Percentiles rank a stretch among this genome's conserved stretches.
These are phyloP conservation scores for Junonia oenone DNA, from an alignment of 2,888 invertebrate genomes.

Conservation along the genomic window DNA sequence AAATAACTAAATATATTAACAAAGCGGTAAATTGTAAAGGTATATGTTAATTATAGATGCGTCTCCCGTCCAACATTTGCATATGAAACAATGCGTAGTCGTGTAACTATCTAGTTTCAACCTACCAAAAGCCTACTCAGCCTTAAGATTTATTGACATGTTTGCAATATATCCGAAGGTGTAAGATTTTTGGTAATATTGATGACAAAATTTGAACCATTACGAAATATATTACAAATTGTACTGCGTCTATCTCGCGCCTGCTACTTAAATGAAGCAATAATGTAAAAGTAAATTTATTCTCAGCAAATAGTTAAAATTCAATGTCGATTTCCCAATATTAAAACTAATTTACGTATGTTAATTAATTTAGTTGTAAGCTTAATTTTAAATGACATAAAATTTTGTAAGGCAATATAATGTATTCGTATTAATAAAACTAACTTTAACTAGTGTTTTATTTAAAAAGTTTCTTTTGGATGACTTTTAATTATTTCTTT, in stretches of 20 bases:
- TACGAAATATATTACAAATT: background rate
- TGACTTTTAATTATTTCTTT: no score
- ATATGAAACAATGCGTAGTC: conserved; percentile 13
- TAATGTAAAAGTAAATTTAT: background rate
- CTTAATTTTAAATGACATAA: background rate
- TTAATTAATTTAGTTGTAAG: background rate
- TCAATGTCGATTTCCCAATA: background rate
- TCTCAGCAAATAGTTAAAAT: background rate
- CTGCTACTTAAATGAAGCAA: background rate
- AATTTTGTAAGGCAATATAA: background rate
- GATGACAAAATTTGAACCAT: background rate
- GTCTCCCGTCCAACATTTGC: conserved; percentile 3
- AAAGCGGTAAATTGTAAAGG: background rate
- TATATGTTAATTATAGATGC: conserved; percentile 7
- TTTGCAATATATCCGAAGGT: background rate
- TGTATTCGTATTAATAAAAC: background rate
- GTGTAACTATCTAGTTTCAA: background rate
- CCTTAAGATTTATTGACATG: background rate
- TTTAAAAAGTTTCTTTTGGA: no score
- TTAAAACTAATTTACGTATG: background rate
- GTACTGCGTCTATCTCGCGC: background rate
- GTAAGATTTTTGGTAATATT: background rate
- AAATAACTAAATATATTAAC: background rate
- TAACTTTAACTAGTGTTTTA: background rate
- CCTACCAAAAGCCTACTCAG: background rate